phyloP scores from a whole-genome alignment of 1,140 invertebrate genomes.

The Ganaspis sp. region DNA sequence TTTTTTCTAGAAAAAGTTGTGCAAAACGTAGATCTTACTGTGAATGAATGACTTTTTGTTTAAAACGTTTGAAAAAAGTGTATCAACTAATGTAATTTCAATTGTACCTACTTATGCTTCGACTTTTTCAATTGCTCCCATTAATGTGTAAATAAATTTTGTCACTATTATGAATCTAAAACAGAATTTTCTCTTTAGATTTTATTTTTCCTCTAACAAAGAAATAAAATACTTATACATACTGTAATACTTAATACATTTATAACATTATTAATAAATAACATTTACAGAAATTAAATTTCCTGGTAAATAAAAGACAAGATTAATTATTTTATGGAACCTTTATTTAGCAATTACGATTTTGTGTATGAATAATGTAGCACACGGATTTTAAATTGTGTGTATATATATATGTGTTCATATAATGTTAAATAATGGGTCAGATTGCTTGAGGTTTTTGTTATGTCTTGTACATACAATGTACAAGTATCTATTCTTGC shows the following conservation, averaged over 20 bases:
- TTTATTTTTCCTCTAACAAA: neutral
- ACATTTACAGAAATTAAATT: too few species aligned
- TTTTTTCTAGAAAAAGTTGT: neutral
- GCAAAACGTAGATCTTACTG: neutral
- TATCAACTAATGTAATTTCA: neutral
- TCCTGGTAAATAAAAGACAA: neutral
- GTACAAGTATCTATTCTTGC: constrained; percentile 40
- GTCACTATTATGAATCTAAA: constrained; percentile 6
- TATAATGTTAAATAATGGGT: constrained; percentile 16
- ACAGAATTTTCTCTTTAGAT: neutral
- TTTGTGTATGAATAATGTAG: constrained; percentile 61
- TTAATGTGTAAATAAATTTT: constrained; percentile 26
- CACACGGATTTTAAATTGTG: constrained; percentile 52
- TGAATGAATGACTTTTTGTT: constrained; percentile 4
- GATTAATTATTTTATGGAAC: constrained; percentile 47
- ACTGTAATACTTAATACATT: too few species aligned
- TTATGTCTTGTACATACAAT: constrained; percentile 48
- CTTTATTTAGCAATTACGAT: constrained; percentile 67
- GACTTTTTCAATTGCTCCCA: neutral
- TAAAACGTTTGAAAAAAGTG: neutral
- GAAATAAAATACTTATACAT: too few species aligned
- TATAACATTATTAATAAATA: too few species aligned
- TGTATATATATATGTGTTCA: constrained; percentile 42
- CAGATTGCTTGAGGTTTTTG: constrained; percentile 27
- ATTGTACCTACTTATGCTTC: neutral